Base-by-base conservation (phyloP, 2,113 vertebrate species). In the Tupaia chinensis region DNA sequence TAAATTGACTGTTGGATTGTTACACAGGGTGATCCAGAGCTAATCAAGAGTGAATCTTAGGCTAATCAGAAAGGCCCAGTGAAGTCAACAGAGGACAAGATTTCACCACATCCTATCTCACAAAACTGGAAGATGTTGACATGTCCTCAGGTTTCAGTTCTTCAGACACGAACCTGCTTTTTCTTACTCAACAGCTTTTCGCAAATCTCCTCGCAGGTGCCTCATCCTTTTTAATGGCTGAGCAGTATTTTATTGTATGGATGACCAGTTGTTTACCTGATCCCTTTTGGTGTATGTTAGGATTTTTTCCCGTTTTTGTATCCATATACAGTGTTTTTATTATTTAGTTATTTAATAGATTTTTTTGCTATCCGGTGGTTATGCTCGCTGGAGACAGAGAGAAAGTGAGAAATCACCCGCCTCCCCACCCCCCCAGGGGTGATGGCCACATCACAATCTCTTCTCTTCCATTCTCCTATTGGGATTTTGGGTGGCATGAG, bases 1-100 rank as follows among this genome's bases (percentile, higher is more conserved):
- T 58, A 53, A 72, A 19, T 54, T 73, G 19, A 23, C 60, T 97
- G 94, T 95, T 89, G 95, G 89, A 97, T 97, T 96, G 56, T 86
- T 95, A 60, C 25, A n/a, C 25, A 93, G 20, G 61, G 32, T 69
- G 84, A 77, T 91, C 56, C 34, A 22, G 73, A 73, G 23, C 32
- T 97, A 91, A 92, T 82, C 20, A 10, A 60, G 53, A 65, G 77
- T 92, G 58, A 82, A 58, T 89, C 58, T 77, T 60, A 54, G 58
- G 15, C 63, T 89, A 14, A 29, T 68, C 7, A n/a, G 60, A 94
- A 80, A 23, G 73, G 53, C 69, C 72, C 29, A 8, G 0, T 74
- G 44, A 92, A 19, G 27, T 25, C 25, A 16, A 20, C 9, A 61
- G 29, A 56, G 32, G 56, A 29, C 6, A 23, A 4, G 0, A 73